Conservation (phyloP, 1,140 invertebrate species). For the Chelonus insularis region DNA sequence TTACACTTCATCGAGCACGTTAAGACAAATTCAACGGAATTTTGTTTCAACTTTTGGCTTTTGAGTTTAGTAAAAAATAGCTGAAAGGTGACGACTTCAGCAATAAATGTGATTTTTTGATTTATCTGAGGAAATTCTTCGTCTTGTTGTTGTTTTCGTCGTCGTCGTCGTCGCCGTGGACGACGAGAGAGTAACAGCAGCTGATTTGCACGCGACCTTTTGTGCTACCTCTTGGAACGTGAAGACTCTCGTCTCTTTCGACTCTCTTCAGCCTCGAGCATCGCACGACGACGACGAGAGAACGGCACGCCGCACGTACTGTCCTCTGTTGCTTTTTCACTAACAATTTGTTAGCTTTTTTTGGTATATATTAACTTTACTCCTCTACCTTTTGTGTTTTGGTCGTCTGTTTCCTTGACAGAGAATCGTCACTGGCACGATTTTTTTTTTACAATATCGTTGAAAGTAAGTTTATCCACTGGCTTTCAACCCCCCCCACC, state of each 20-base stretch:
- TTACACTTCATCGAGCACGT: no score
- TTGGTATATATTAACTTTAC: slow-evolving; percentile 10
- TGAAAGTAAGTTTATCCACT: no score
- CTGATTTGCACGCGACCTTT: slow-evolving; percentile 13
- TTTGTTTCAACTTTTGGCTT: no score
- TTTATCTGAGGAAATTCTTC: neutral
- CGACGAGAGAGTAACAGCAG: slow-evolving; percentile 7
- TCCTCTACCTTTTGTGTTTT: no score
- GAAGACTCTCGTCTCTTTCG: slow-evolving; percentile 27
- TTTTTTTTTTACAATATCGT: no score
- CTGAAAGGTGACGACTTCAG: no score
- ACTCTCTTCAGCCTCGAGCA: slow-evolving; percentile 28
- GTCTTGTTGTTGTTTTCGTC: slow-evolving; percentile 1
- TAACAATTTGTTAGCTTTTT: slow-evolving; percentile 3
- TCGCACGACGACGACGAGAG: slow-evolving; percentile 29
- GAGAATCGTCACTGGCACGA: no score
- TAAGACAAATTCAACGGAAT: no score
- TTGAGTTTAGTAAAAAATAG: no score
- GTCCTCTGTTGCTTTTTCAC: slow-evolving; percentile 3
- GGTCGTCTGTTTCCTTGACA: no score
- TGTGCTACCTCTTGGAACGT: slow-evolving; percentile 32
- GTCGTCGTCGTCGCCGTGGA: slow-evolving; percentile 12
- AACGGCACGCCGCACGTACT: slow-evolving; percentile 25
- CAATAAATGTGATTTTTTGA: no score
- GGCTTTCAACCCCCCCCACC: no score